phyloP scores from a whole-genome alignment of 2,113 vertebrate species.

The Leptobrachium ailaonicum region DNA sequence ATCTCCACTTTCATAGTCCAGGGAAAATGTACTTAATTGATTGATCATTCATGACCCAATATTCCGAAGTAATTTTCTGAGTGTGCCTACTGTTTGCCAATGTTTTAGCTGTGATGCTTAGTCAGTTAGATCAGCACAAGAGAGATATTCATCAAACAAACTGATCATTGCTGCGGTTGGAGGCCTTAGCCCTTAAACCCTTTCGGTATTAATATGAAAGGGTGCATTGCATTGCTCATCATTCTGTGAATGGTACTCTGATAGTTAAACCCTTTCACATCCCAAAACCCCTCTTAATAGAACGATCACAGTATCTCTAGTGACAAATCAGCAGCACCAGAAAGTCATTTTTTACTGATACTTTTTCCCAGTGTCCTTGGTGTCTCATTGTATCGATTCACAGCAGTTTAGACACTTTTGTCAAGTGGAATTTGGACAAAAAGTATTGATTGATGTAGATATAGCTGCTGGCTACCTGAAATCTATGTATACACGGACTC shows the following conservation, averaged over 20 bases:
- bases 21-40: conserved; percentile 53
- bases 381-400: conserved; percentile 47
- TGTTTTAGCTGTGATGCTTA: conserved; percentile 38
- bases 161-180: conserved; percentile 27
- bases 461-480: not conserved
- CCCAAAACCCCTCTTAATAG: not conserved
- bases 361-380: conserved; percentile 39
- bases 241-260: no score
- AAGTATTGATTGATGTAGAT: conserved; percentile 30
- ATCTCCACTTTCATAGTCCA: not conserved
- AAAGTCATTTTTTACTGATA: not conserved
- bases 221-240: no score
- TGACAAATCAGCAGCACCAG: not conserved
- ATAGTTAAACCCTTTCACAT: no score
- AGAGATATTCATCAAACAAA: conserved; percentile 51
- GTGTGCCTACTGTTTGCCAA: conserved; percentile 44
- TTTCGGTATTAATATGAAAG: not conserved
- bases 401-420: conserved; percentile 33
- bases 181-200: conserved; percentile 16
- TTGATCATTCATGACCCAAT: conserved; percentile 49
- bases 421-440: conserved; percentile 2
- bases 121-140: conserved; percentile 44
- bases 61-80: conserved; percentile 54
- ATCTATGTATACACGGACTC: conserved; percentile 8
- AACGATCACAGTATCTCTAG: not conserved